These are phyloP conservation scores for Anas platyrhynchos DNA, from an alignment of 2,113 vertebrate genomes.

Conservation along the genomic window DNA sequence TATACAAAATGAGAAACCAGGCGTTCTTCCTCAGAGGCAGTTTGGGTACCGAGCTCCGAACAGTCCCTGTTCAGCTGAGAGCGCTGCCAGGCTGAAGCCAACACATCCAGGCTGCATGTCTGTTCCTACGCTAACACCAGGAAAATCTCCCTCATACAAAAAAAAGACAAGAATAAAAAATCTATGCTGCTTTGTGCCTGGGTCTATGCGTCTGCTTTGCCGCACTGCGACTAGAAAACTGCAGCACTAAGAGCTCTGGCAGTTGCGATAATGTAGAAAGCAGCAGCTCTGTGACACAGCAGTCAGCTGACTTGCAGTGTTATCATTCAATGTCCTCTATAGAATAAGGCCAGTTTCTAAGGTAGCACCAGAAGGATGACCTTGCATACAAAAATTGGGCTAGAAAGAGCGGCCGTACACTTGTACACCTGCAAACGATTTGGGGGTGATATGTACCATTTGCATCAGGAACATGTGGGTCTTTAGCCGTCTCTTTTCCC, in stretches of 20 bases:
- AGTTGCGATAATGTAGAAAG: conserved; percentile 80
- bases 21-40: conserved; percentile 63
- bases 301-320: conserved; percentile 88
- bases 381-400: conserved; percentile 36
- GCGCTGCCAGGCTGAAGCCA: conserved; percentile 74
- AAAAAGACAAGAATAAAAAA: conserved; percentile 53
- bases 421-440: conserved; percentile 15
- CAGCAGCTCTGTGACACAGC: conserved; percentile 86
- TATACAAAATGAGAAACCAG: conserved; percentile 48
- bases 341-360: conserved; percentile 74
- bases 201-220: conserved; percentile 77
- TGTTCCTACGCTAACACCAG: conserved; percentile 69
- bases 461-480: rapidly evolving
- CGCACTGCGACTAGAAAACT: conserved; percentile 78
- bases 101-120: conserved; percentile 69
- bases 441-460: background rate
- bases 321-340: conserved; percentile 78
- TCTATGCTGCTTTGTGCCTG: conserved; percentile 69
- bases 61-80: conserved; percentile 74
- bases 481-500: background rate
- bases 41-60: conserved; percentile 68
- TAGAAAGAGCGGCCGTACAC: background rate
- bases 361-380: conserved; percentile 77
- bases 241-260: conserved; percentile 81
- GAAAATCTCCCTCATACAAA: conserved; percentile 48